Conservation (phyloP, 2,888 invertebrate genomes). For the Aphidoletes aphidimyza region DNA sequence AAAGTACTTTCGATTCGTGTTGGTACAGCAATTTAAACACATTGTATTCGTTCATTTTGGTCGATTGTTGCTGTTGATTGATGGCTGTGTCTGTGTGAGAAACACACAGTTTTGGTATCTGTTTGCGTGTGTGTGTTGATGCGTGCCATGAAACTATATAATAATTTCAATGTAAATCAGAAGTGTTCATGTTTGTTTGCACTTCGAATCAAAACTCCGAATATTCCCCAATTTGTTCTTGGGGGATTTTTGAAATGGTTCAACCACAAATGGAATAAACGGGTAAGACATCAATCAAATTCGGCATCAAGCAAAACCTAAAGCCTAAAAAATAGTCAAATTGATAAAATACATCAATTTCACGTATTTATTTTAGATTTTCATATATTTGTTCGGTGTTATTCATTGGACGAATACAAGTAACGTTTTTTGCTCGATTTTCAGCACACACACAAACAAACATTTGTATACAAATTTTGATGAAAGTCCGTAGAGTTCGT, state of each 20-base stretch:
- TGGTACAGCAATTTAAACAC: slow-evolving; percentile 13
- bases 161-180: neutral
- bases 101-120: too few relatives aligned
- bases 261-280: too few relatives aligned
- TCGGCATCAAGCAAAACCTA: too few relatives aligned
- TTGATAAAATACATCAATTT: too few relatives aligned
- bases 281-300: too few relatives aligned
- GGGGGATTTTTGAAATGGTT: neutral
- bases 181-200: neutral
- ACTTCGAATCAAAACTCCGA: neutral
- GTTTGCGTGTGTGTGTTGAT: slow-evolving; percentile 26
- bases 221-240: neutral
- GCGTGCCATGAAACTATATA: neutral
- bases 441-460: too few relatives aligned
- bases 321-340: too few relatives aligned
- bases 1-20: neutral
- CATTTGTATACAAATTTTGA: neutral
- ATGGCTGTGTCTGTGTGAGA: neutral
- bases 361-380: too few relatives aligned
- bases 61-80: neutral
- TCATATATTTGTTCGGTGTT: too few relatives aligned
- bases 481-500: neutral
- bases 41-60: neutral
- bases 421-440: too few relatives aligned
- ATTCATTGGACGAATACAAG: too few relatives aligned